These are phyloP conservation scores for Sphaeramia orbicularis DNA, from an alignment of 2,797 vertebrate species.

Conservation along the genomic window DNA sequence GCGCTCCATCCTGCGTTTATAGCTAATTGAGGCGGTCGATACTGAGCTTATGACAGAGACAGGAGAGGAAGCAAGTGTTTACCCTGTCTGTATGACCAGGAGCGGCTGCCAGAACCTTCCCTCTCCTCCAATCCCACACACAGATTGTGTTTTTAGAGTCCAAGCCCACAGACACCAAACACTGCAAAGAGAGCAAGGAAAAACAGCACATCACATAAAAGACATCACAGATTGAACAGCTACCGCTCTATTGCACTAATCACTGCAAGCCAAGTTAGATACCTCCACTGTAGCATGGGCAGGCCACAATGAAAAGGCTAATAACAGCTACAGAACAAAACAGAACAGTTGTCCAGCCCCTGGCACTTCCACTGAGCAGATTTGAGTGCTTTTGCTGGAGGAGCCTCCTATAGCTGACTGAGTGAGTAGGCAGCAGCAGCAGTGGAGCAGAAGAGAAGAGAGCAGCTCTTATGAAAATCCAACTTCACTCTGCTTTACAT, in stretches of 20 bases:
- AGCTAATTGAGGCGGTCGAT: conserved; percentile 68
- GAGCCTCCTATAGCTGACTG: conserved; percentile 74
- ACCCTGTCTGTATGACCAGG: conserved; percentile 98
- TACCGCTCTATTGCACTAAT: conserved; percentile 59
- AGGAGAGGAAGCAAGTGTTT: conserved; percentile 72
- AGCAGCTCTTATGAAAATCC: conserved; percentile 71
- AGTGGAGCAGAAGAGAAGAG: conserved; percentile 65
- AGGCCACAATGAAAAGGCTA: conserved; percentile 60
- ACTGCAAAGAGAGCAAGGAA: conserved; percentile 84
- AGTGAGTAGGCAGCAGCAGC: conserved; percentile 74
- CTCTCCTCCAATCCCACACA: conserved; percentile 99
- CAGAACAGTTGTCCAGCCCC: conserved; percentile 78
- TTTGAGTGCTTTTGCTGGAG: conserved; percentile 74
- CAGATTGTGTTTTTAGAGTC: conserved; percentile 99
- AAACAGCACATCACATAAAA: conserved; percentile 20
- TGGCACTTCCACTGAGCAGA: conserved; percentile 69
- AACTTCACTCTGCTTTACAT: conserved; percentile 51
- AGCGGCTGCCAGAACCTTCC: conserved; percentile 94
- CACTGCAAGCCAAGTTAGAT: conserved; percentile 36
- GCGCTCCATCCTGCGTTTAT: conserved; percentile 49
- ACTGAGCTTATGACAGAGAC: conserved; percentile 55
- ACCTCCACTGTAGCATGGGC: conserved; percentile 50
- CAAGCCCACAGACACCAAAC: conserved; percentile 97
- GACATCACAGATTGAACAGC: conserved; percentile 49
- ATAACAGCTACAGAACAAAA: conserved; percentile 66